Conservation (phyloP, 2,113 vertebrate genomes). For the Anhinga anhinga region DNA sequence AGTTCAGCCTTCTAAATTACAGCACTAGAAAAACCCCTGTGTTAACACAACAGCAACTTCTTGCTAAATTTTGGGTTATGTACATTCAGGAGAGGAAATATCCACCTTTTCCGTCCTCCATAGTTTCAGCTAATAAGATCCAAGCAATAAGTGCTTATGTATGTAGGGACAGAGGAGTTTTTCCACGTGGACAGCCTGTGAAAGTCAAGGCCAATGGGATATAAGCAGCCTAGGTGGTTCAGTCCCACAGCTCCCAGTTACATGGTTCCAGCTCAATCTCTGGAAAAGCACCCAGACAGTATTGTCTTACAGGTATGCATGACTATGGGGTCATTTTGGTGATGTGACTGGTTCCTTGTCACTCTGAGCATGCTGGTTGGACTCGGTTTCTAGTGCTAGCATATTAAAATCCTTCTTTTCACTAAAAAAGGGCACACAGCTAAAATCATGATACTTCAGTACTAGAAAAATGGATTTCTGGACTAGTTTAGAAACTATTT, state of each 20-base stretch:
- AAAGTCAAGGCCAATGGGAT: neutral
- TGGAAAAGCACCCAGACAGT: neutral
- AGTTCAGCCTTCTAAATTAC: neutral
- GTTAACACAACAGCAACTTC: neutral
- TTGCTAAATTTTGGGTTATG: neutral
- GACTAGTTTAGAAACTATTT: neutral
- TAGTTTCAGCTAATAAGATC: neutral
- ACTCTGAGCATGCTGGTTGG: neutral
- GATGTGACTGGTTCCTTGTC: neutral
- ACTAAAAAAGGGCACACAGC: neutral
- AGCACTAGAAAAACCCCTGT: rapidly evolving
- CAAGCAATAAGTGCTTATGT: neutral
- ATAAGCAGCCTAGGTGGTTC: neutral
- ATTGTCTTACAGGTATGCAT: neutral
- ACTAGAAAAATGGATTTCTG: neutral
- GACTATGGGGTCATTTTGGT: neutral
- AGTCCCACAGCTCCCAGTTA: neutral
- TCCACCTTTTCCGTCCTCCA: neutral
- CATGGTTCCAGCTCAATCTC: neutral
- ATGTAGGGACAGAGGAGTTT: rapidly evolving
- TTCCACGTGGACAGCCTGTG: neutral
- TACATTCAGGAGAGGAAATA: neutral
- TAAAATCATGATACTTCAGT: neutral
- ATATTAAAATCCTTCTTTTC: neutral
- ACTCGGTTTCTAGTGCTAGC: neutral